Conservation (phyloP, 2,797 vertebrate species). For the Mustela erminea region DNA sequence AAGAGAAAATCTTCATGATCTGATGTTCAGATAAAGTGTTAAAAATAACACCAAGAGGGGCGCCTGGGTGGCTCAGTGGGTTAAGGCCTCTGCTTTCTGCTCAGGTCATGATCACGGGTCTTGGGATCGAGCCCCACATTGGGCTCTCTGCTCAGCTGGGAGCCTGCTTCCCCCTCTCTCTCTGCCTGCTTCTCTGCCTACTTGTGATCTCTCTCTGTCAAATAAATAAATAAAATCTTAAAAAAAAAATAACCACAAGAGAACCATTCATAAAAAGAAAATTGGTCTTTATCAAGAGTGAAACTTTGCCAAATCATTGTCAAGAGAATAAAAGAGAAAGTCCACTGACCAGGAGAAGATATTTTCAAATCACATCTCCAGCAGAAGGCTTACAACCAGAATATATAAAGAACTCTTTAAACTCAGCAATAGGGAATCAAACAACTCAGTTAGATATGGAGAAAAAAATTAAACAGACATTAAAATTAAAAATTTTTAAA, state of each 20-base stretch:
- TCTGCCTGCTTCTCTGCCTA: too few relatives aligned
- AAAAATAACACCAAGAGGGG: neutral
- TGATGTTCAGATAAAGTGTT: neutral
- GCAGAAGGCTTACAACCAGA: neutral
- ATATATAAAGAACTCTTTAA: neutral
- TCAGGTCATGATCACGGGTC: too few relatives aligned
- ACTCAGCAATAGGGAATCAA: neutral
- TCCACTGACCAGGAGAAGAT: neutral
- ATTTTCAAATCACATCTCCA: neutral
- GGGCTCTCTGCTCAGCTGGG: too few relatives aligned
- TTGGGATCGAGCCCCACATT: too few relatives aligned
- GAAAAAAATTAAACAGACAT: neutral
- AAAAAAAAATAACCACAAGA: neutral
- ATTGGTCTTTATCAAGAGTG: neutral
- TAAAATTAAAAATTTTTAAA: too few relatives aligned
- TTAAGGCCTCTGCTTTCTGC: too few relatives aligned
- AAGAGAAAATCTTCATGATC: neutral
- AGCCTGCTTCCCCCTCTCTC: too few relatives aligned
- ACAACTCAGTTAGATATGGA: neutral
- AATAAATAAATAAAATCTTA: too few relatives aligned
- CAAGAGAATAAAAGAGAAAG: neutral
- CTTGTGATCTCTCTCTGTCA: too few relatives aligned
- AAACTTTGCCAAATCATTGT: neutral
- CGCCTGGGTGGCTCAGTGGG: too few relatives aligned
- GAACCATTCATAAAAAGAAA: neutral